These are phyloP conservation scores for Plectrocnemia conspersa DNA, from an alignment of 1,140 invertebrate species.

Conservation along the genomic window DNA sequence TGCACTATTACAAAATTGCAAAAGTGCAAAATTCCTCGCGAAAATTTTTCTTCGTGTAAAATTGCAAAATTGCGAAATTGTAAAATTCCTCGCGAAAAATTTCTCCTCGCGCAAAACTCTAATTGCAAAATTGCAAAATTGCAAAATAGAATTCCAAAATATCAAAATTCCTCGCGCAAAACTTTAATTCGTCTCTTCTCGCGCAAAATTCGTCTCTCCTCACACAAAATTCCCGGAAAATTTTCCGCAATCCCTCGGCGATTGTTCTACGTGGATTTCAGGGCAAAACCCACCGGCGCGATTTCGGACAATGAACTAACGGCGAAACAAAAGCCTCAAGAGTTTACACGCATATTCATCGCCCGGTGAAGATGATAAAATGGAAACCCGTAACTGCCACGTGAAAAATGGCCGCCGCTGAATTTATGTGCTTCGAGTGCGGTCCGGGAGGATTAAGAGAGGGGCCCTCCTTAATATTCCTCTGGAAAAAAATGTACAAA, in stretches of 20 bases:
- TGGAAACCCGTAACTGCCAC: slow-evolving; percentile 24
- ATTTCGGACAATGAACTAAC: not conserved
- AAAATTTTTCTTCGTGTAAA: no score
- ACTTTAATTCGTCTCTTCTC: not conserved
- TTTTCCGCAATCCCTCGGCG: not conserved
- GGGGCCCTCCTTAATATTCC: slow-evolving; percentile 32
- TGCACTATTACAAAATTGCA: no score
- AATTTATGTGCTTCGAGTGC: slow-evolving; percentile 23
- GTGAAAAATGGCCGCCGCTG: slow-evolving; percentile 21
- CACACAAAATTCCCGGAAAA: not conserved
- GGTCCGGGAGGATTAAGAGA: slow-evolving; percentile 24
- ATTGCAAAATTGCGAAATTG: no score
- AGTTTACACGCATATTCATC: not conserved
- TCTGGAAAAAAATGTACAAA: slow-evolving; percentile 18
- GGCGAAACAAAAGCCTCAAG: not conserved
- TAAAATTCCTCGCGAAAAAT: no score
- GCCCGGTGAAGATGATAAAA: slow-evolving; percentile 27
- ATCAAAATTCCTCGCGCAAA: no score
- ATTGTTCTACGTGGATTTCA: not conserved
- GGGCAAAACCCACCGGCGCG: not conserved
- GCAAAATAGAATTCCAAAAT: no score
- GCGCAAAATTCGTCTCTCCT: not conserved
- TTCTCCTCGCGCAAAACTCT: no score
- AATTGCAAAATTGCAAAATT: no score
- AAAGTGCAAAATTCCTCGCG: no score